Evolutionary conservation across 1,140 invertebrate genomes (phyloP).

Genomic region (Antheraea mylitta): DNA sequence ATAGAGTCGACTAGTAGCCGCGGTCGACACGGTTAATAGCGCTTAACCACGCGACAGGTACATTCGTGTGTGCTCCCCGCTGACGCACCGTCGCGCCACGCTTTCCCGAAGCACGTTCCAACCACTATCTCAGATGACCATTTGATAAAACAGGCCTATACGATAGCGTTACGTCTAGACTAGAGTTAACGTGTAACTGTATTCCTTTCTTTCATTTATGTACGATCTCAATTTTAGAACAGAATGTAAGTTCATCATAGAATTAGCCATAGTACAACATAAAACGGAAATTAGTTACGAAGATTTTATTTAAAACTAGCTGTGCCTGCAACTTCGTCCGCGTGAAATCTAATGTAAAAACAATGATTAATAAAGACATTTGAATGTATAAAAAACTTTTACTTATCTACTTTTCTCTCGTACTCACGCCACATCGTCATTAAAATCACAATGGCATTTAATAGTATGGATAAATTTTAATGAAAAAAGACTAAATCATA

Average conservation of each 20-base stretch:
- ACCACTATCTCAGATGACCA: constrained; percentile 17
- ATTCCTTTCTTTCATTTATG: not conserved
- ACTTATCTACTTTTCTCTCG: too few species aligned
- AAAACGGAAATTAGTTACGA: not conserved
- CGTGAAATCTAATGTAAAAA: too few species aligned
- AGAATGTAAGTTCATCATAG: too few species aligned
- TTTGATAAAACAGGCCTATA: constrained; percentile 40
- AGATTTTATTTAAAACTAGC: not conserved
- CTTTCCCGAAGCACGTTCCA: constrained; percentile 17
- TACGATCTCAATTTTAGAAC: not conserved
- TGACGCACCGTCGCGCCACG: constrained; percentile 12
- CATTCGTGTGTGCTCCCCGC: constrained; percentile 31
- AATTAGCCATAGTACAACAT: too few species aligned
- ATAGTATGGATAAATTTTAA: too few species aligned
- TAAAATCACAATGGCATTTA: too few species aligned
- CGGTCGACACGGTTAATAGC: constrained; percentile 55
- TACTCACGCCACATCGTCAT: too few species aligned
- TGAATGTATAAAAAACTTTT: too few species aligned
- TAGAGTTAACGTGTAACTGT: not conserved
- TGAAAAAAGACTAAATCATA: too few species aligned
- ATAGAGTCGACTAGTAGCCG: constrained; percentile 54
- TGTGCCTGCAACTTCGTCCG: too few species aligned
- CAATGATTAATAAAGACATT: too few species aligned
- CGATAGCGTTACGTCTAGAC: constrained; percentile 21
- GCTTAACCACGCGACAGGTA: constrained; percentile 65